Evolutionary conservation across 2,113 vertebrate genomes (phyloP).

Genomic region (Sapayoa aenigma): DNA sequence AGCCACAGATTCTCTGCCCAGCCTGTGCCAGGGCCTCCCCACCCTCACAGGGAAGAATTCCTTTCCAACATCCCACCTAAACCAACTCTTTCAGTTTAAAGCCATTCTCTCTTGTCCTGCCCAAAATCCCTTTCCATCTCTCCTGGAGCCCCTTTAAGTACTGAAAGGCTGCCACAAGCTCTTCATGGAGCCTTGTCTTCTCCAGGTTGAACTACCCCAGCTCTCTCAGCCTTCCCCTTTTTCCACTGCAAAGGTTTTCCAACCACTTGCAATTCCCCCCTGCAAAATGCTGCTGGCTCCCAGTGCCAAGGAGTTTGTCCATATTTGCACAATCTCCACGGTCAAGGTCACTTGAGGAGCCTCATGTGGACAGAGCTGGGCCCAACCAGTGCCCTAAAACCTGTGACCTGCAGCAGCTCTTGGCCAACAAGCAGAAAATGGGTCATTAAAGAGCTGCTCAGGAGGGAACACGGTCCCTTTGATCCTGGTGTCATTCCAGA

Average conservation of each 20-base stretch:
- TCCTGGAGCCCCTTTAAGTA: background rate
- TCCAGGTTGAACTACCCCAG: background rate
- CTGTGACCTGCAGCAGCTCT: background rate
- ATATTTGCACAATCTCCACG: accelerated
- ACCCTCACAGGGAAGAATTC: background rate
- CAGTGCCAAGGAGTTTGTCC: accelerated
- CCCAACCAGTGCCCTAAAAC: background rate
- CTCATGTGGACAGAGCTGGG: background rate
- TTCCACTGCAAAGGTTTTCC: background rate
- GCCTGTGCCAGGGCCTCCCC: background rate
- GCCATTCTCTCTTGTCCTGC: background rate
- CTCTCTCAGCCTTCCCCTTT: background rate
- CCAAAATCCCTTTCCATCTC: background rate
- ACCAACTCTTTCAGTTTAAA: too few species aligned
- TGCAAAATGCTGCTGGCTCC: background rate
- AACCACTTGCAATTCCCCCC: background rate
- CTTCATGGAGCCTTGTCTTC: background rate
- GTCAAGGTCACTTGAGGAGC: background rate
- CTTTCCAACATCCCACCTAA: background rate
- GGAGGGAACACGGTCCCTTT: background rate
- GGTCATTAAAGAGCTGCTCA: background rate
- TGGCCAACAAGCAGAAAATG: background rate
- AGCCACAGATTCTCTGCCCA: background rate
- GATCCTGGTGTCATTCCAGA: background rate
- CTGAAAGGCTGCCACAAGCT: background rate